Conservation (phyloP, 1,140 invertebrate species). For the Myzus persicae region DNA sequence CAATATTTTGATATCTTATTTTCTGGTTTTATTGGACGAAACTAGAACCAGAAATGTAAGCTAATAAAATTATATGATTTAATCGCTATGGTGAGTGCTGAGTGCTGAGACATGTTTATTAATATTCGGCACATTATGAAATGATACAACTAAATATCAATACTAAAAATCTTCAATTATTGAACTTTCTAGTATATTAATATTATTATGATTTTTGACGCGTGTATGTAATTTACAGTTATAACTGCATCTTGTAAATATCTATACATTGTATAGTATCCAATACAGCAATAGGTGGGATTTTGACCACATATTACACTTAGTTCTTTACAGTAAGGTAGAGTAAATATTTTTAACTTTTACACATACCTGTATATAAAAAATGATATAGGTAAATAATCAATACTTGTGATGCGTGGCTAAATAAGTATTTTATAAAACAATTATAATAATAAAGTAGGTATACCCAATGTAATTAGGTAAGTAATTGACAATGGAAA, state of each 20-base stretch:
- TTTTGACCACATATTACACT: neutral
- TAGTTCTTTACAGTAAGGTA: neutral
- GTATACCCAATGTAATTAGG: neutral
- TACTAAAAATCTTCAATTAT: neutral
- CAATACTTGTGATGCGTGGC: neutral
- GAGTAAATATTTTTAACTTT: neutral
- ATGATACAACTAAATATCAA: neutral
- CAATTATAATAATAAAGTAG: neutral
- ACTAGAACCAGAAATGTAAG: neutral
- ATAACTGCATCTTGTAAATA: neutral
- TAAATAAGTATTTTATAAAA: neutral
- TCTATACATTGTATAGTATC: too few species aligned
- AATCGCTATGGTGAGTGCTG: neutral
- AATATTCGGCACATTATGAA: neutral
- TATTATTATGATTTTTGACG: neutral
- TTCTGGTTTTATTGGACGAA: neutral
- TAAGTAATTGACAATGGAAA: neutral
- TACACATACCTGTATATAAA: neutral
- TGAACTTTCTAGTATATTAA: neutral
- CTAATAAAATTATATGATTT: conserved; percentile 13
- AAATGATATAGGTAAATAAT: neutral
- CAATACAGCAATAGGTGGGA: neutral
- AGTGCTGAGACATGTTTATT: neutral
- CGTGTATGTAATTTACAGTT: neutral
- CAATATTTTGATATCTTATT: neutral